phyloP scores from a whole-genome alignment of 2,113 vertebrate genomes.

The Columba livia region DNA sequence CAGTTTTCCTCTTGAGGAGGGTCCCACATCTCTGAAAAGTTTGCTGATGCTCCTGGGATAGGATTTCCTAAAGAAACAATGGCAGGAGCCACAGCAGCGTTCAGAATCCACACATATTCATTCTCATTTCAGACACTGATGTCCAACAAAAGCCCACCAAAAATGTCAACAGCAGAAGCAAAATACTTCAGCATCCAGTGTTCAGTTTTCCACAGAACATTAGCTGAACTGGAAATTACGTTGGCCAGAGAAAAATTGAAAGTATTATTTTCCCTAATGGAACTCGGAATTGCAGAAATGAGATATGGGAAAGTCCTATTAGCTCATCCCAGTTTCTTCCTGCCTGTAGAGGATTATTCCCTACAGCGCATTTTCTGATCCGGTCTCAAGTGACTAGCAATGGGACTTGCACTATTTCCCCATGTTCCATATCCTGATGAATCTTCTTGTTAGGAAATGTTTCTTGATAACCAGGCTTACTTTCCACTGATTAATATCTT shows the following conservation, averaged over 20 bases:
- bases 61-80: background rate
- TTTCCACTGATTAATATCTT: background rate
- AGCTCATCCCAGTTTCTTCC: constrained; percentile 9
- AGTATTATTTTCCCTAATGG: constrained; percentile 22
- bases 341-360: background rate
- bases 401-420: background rate
- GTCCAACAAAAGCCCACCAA: background rate
- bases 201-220: background rate
- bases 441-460: background rate
- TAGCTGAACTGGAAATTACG: background rate
- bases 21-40: background rate
- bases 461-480: background rate
- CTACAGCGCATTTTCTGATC: background rate
- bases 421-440: background rate
- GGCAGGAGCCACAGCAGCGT: background rate
- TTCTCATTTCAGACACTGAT: background rate
- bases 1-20: background rate
- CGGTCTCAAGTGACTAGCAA: background rate
- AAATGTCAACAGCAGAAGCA: background rate
- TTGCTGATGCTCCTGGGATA: background rate
- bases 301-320: constrained; percentile 42
- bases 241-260: background rate
- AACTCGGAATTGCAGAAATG: constrained; percentile 4
- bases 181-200: background rate
- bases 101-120: background rate